A percentile compares a stretch with the other conserved stretches of the same genome.
Evolutionary conservation across 2,888 invertebrate species (phyloP).

Genomic region (Camptogramma bilineatum): DNA sequence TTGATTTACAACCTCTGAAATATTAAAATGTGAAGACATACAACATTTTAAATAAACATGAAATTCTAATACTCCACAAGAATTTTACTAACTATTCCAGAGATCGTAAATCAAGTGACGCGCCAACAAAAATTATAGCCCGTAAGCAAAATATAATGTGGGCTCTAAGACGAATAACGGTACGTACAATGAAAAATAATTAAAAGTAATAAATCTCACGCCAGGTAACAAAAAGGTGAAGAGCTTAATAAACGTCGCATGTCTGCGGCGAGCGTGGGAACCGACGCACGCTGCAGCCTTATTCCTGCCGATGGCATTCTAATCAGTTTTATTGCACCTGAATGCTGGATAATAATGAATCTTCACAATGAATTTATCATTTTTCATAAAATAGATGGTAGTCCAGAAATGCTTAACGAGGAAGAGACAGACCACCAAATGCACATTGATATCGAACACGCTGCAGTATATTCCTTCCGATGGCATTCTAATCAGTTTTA

Average conservation of each 20-base stretch:
- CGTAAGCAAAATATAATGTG: conserved; percentile 74
- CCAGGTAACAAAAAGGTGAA: conserved; percentile 83
- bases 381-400: too few species aligned
- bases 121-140: conserved; percentile 65
- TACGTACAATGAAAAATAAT: conserved; percentile 83
- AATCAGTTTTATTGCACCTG: conserved; percentile 38
- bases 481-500: conserved; percentile 44
- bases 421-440: too few species aligned
- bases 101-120: conserved; percentile 61
- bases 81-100: conserved; percentile 26
- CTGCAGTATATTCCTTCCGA: conserved; percentile 51
- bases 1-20: too few species aligned
- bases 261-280: conserved; percentile 78
- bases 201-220: conserved; percentile 85
- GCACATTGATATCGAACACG: too few species aligned
- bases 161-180: conserved; percentile 73
- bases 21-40: too few species aligned
- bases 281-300: conserved; percentile 57
- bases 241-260: conserved; percentile 83
- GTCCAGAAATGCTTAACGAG: too few species aligned
- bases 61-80: not conserved
- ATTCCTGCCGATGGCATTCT: conserved; percentile 50
- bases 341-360: conserved; percentile 16
- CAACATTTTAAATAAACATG: not conserved
- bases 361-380: not conserved